Evolutionary conservation across 1,140 invertebrate species (phyloP), one percentile per base, ranked within the genome.

Genomic region (Piezodorus guildinii): DNA sequence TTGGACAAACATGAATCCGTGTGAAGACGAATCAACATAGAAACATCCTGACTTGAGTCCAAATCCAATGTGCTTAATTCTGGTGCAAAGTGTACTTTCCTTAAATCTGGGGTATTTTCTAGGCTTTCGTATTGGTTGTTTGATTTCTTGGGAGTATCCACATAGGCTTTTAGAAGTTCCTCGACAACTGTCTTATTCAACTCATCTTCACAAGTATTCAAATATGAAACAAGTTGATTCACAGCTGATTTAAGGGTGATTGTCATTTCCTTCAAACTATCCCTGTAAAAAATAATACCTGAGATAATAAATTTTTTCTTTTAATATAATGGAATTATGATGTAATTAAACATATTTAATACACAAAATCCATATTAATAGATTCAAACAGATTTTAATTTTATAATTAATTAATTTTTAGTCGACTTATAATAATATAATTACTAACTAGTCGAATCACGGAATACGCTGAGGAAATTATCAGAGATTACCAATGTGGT

Each of bases 181-280:
- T 80, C 81, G 0, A 87, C 79, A 17, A 89, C 72, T 1, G 84
- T 86, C 59, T 80, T 83, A 72, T 87, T 89, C 8, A 88, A 72
- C 74, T 88, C 87, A 70, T 87, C 84, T 74, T 90, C 87, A 63
- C 85, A 88, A 60, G 80, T 77, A 3, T 78, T 79, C 69, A 87
- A 85, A 73, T 87, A 88, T 65, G 82, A 82, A 30, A 85, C 77
- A 67, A 89, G 74, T 68, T 87, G 83, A 10, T 77, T 75, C 27
- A 88, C 74, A 10, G 85, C 76, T 63, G 77, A 77, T 62, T 82
- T 80, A 8, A 86, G 73, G 30, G 77, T 79, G 3, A 71, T 56
- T 27, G 80, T 81, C 62, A 80, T 78, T 60, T 78, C 80, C 61
- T 77, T 78, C 43, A 85, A 71, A 27, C 74, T 76, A 72, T 85